Base-by-base conservation (phyloP, 2,113 vertebrate species). In the Mustelus asterias region DNA sequence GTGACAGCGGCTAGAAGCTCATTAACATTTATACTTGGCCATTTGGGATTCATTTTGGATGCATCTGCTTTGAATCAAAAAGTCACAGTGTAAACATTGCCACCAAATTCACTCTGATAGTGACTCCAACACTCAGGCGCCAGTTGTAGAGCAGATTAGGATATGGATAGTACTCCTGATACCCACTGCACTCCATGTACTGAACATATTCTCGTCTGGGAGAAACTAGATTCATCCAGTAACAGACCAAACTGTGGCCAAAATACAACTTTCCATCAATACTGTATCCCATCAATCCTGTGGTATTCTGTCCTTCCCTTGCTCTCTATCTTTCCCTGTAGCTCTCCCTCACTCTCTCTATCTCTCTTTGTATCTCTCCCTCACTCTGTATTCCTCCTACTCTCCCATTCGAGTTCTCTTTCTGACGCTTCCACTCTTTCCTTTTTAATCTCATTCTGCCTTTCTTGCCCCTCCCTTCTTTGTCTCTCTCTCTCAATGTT, bases 41-140 rank as follows among this genome's bases (percentile, higher is more conserved):
- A 26, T 94, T 94, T 67, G n/a, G 65, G 20, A 26, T 94, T 94
- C 65, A 70, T 44, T 70, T 70, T 94, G n/a, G 70, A 69, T 24
- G 26, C 92, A 94, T 94, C 92, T 94, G 92, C 10, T 94, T 94
- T 70, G 18, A 44, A 94, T 94, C 92, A 94, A 70, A 70, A 94
- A 41, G 8, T 37, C 20, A 24, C 41, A 94, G 92, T 16, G 10
- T 60, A 63, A 92, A 92, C 89, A 37, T 63, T 92, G 60, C 58
- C 78, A 89, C 24, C 20, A 26, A 69, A 10, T 41, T 94, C 65
- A 1, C 65, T 70, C 63, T 14, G 24, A 37, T 44, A 70, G 26
- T 41, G 41, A 94, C 24, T 94, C 92, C 92, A 65, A 94, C 37
- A 94, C 65, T n/a, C 65, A 22, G 60, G 20, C 14, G 2, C 60